These are phyloP conservation scores for Polydrusus cervinus DNA, from an alignment of 2,888 invertebrate species.

Conservation along the genomic window DNA sequence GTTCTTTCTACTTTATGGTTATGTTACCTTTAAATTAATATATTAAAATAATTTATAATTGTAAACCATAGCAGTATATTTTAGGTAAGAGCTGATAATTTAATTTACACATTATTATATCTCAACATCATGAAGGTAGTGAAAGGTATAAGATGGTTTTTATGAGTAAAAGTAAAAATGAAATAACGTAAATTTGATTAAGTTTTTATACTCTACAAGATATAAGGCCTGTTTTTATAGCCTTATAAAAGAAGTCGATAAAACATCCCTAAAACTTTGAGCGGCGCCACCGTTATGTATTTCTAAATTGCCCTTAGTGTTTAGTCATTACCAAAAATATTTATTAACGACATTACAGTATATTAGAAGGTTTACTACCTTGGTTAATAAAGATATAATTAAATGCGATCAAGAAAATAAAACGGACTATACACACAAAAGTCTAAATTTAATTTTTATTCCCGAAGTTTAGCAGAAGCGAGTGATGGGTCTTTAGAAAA, in stretches of 20 bases:
- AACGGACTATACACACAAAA: no score
- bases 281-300: slow-evolving; percentile 18
- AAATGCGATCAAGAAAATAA: not conserved
- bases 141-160: slow-evolving; percentile 5
- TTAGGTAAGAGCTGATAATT: not conserved
- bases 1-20: no score
- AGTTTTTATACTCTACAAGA: slow-evolving; percentile 12
- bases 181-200: slow-evolving; percentile 21
- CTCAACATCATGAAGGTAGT: not conserved
- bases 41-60: no score
- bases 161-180: slow-evolving; percentile 7
- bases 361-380: not conserved
- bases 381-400: not conserved
- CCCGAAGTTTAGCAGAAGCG: no score
- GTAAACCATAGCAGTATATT: not conserved
- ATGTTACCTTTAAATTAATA: no score
- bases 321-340: not conserved
- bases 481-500: no score
- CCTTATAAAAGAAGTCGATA: slow-evolving; percentile 15
- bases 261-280: slow-evolving; percentile 1
- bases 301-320: slow-evolving; percentile 8
- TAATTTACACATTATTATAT: not conserved
- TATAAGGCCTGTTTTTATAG: slow-evolving; percentile 2
- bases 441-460: no score
- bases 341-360: not conserved